Evolutionary conservation across 2,797 vertebrate genomes (phyloP), one percentile per base, ranked within the genome.

Genomic region (Betta splendens): DNA sequence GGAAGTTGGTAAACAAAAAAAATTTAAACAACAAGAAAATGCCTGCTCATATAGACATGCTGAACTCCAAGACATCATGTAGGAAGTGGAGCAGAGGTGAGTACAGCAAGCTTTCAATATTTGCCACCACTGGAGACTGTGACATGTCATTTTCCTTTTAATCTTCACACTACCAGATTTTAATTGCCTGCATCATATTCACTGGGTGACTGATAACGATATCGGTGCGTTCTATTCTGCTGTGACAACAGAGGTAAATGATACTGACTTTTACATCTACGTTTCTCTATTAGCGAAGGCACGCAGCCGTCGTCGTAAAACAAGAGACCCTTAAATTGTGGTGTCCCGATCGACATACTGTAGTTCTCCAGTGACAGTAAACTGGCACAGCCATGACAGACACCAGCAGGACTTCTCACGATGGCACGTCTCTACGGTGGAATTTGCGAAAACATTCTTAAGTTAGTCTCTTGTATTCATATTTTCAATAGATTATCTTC

Each of bases 311-410:
- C 76, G 76, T 29, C n/a, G 9, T 12, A 68, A 81, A 80, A 72
- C 65, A 69, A 73, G 76, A 45, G 64, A 62, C 65, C 28, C 25
- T 51, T 66, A 72, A 82, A 79, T 79, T 59, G 63, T 80, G 61
- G 77, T 84, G 79, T 84, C 85, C 83, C 68, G 56, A 73, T 77
- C 70, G 79, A 73, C 72, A 73, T 15, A 25, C 42, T 18, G n/a
- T n/a, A n/a, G n/a, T n/a, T 73, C 62, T 64, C 69, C 62, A 52
- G 49, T 63, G 71, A 81, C 62, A 78, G 76, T 66, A 63, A 64
- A 64, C 47, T 43, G 35, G 35, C 1, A 22, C 31, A 10, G 15
- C 35, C 32, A 58, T 72, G 51, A 71, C 65, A 56, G 58, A 63
- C 74, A 62, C 22, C 18, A 11, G 25, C 22, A 33, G 53, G 60